phyloP scores from a whole-genome alignment of 1,140 invertebrate genomes.

The Drosophila pseudoananassae region DNA sequence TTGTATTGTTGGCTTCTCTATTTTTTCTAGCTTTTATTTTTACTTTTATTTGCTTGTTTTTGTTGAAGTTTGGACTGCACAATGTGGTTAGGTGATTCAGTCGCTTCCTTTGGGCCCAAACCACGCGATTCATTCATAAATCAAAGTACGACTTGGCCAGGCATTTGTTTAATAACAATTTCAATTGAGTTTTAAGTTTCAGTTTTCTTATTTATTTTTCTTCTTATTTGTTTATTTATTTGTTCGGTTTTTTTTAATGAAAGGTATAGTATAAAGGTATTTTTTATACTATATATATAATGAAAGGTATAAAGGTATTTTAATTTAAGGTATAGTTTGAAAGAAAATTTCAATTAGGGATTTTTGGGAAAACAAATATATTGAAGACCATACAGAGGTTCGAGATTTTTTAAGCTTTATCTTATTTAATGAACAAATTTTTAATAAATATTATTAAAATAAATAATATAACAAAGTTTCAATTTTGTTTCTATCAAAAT shows the following conservation, averaged over 20 bases:
- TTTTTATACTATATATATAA: too few relatives aligned
- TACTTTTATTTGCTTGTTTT: neutral
- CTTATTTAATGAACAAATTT: too few relatives aligned
- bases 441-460: too few relatives aligned
- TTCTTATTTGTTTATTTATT: neutral
- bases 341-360: too few relatives aligned
- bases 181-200: conserved; percentile 14
- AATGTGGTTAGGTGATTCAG: neutral
- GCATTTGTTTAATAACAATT: conserved; percentile 53
- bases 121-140: conserved; percentile 56
- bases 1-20: conserved; percentile 3
- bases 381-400: too few relatives aligned
- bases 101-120: conserved; percentile 10
- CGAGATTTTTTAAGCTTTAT: too few relatives aligned
- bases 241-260: neutral
- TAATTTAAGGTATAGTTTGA: neutral
- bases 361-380: too few relatives aligned
- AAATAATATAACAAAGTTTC: too few relatives aligned
- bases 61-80: conserved; percentile 9
- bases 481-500: too few relatives aligned
- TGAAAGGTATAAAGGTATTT: too few relatives aligned
- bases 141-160: conserved; percentile 43
- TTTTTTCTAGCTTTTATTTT: neutral
- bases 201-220: conserved; percentile 3
- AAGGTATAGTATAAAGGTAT: too few relatives aligned